A percentile compares a stretch with the other conserved stretches of the same genome.
These are phyloP conservation scores for Galerucella calmariensis DNA, from an alignment of 2,888 invertebrate species.

Conservation along the genomic window DNA sequence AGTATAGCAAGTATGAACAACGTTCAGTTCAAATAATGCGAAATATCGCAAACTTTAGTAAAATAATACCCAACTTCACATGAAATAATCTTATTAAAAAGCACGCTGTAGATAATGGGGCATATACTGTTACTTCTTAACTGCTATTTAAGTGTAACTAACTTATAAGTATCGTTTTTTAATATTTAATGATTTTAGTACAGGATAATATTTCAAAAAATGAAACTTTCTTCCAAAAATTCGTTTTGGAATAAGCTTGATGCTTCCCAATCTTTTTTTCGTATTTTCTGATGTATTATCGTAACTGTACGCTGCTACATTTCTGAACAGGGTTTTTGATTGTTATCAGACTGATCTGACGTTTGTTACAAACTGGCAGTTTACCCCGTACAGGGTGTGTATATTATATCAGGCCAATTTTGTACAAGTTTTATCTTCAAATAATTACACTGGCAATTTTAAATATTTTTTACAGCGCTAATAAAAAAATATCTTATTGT, in stretches of 20 bases:
- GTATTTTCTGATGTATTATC: slow-evolving; percentile 40
- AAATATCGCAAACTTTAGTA: no score
- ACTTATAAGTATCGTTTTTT: slow-evolving; percentile 29
- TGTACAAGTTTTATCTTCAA: slow-evolving; percentile 7
- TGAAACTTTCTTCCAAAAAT: slow-evolving; percentile 25
- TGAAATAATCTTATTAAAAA: no score
- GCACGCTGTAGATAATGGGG: not conserved
- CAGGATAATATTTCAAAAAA: slow-evolving; percentile 38
- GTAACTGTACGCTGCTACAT: slow-evolving; percentile 26
- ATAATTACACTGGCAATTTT: not conserved
- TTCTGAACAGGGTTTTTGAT: slow-evolving; percentile 38
- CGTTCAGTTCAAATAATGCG: no score
- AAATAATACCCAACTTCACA: no score
- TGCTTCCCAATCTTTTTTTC: slow-evolving; percentile 33
- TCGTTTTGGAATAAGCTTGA: slow-evolving; percentile 26
- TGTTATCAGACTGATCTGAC: slow-evolving; percentile 36
- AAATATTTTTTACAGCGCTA: not conserved
- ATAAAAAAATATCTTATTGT: not conserved
- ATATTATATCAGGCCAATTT: not conserved
- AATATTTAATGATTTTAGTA: slow-evolving; percentile 33
- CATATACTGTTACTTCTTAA: not conserved
- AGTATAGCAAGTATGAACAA: no score
- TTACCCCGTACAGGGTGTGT: slow-evolving; percentile 8
- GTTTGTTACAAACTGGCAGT: slow-evolving; percentile 20
- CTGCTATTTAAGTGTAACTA: slow-evolving; percentile 7